Percentiles rank a stretch among this genome's conserved stretches.
Conservation (phyloP, 1,140 invertebrate species). For the Temnothorax longispinosus region DNA sequence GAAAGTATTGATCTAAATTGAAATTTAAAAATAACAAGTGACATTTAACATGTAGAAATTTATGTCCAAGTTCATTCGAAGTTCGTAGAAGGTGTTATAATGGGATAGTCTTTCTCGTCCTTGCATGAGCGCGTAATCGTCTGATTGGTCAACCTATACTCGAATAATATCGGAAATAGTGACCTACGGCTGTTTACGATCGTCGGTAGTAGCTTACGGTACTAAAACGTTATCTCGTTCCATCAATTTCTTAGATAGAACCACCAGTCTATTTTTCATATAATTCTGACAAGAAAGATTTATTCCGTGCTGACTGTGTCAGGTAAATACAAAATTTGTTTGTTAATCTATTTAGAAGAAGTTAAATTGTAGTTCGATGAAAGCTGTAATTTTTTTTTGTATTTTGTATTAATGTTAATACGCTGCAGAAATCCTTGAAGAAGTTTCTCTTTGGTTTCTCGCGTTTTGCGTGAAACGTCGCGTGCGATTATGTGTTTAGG, state of each 20-base stretch:
- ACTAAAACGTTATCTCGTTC: background rate
- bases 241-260: background rate
- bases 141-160: background rate
- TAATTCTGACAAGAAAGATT: background rate
- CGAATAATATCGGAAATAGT: slow-evolving; percentile 12
- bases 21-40: background rate
- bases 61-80: background rate
- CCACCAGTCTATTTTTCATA: background rate
- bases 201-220: background rate
- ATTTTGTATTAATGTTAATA: background rate
- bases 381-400: background rate
- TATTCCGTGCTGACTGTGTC: background rate
- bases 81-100: background rate
- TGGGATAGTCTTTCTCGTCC: background rate
- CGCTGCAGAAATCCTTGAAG: slow-evolving; percentile 40
- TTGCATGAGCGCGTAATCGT: background rate
- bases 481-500: slow-evolving; percentile 9
- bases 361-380: background rate
- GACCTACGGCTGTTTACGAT: slow-evolving; percentile 11
- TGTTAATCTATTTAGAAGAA: background rate
- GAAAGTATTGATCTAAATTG: slow-evolving; percentile 1
- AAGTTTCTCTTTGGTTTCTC: background rate
- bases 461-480: slow-evolving; percentile 29
- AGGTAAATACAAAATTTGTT: background rate
- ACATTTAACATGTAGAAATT: background rate